These are phyloP conservation scores for Holotrichia oblita DNA, from an alignment of 1,140 invertebrate genomes.

Conservation along the genomic window DNA sequence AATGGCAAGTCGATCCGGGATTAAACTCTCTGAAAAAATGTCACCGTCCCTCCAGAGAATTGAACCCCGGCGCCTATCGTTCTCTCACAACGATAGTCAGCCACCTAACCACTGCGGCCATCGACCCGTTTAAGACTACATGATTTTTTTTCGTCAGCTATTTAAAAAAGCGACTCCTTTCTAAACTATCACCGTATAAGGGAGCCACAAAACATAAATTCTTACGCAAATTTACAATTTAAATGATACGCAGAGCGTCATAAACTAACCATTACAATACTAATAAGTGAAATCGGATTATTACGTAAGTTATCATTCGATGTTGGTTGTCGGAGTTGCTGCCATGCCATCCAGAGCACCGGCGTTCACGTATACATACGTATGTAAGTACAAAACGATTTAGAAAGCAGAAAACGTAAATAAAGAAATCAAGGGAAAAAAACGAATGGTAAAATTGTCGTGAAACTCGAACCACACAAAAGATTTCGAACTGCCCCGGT, in stretches of 20 bases:
- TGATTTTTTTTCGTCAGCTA: too few species aligned
- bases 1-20: too few species aligned
- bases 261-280: conserved; percentile 28
- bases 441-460: conserved; percentile 31
- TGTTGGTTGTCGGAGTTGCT: neutral
- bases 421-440: conserved; percentile 40
- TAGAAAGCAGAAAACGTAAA: conserved; percentile 37
- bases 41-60: too few species aligned
- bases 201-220: neutral
- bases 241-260: conserved; percentile 1
- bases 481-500: conserved; percentile 41
- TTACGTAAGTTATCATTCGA: conserved; percentile 25
- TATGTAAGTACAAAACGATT: neutral
- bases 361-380: neutral
- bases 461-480: conserved; percentile 35
- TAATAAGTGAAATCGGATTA: conserved; percentile 37
- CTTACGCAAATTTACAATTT: conserved; percentile 28
- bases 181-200: neutral
- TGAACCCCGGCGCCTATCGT: too few species aligned
- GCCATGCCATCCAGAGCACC: neutral
- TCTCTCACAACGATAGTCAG: too few species aligned
- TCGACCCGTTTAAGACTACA: too few species aligned
- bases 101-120: too few species aligned
- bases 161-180: neutral
- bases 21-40: too few species aligned